These are phyloP conservation scores for Clivina fossor DNA, from an alignment of 2,888 invertebrate species.

Conservation along the genomic window DNA sequence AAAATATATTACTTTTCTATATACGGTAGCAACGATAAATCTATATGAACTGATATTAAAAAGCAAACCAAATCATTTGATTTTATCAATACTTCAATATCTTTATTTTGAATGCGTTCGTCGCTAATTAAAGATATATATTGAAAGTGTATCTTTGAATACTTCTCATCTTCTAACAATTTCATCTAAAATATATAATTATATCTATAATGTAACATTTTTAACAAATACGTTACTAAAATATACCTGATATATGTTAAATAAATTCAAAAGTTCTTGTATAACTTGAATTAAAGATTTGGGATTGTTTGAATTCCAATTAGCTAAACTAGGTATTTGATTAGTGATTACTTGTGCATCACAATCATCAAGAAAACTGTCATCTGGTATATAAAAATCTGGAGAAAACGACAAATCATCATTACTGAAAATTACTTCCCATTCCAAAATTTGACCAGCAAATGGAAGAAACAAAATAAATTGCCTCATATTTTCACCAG, in stretches of 20 bases:
- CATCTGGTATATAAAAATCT: constrained; percentile 74
- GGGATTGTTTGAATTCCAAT: constrained; percentile 66
- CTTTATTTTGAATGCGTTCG: constrained; percentile 57
- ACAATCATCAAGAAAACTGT: constrained; percentile 63
- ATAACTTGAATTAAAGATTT: constrained; percentile 63
- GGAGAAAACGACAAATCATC: constrained; percentile 60
- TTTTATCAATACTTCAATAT: constrained; percentile 66
- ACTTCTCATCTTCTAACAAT: constrained; percentile 54
- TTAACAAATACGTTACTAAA: too few relatives aligned
- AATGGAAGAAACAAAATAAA: constrained; percentile 69
- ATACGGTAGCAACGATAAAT: constrained; percentile 63
- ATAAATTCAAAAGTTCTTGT: constrained; percentile 62
- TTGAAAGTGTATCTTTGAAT: constrained; percentile 62
- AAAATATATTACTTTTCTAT: constrained; percentile 42
- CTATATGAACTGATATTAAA: constrained; percentile 64
- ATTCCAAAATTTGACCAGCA: constrained; percentile 66
- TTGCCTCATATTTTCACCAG: constrained; percentile 53
- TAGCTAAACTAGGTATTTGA: constrained; percentile 61
- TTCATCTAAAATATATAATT: too few relatives aligned
- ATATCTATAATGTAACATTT: constrained; percentile 38
- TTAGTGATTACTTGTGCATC: constrained; percentile 58
- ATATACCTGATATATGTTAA: constrained; percentile 65
- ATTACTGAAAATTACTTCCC: constrained; percentile 71
- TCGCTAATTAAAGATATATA: constrained; percentile 63
- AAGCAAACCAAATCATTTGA: constrained; percentile 61